Percentiles rank a stretch among this genome's conserved stretches.
phyloP scores from a whole-genome alignment of 2,888 invertebrate species.

The Euclidia mi region DNA sequence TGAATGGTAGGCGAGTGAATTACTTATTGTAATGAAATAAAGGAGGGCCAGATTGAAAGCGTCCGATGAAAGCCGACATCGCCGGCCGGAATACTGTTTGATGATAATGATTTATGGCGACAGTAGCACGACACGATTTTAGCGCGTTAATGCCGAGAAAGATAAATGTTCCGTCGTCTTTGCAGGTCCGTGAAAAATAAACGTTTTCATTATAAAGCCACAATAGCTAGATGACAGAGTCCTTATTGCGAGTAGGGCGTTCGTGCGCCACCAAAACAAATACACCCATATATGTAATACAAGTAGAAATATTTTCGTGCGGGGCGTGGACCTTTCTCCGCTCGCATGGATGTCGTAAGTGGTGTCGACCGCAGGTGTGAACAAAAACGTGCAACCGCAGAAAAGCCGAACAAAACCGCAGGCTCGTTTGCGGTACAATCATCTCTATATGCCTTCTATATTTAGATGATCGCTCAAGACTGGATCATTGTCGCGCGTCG shows the following conservation, averaged over 20 bases:
- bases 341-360: conserved; percentile 65
- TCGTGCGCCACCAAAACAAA: conserved; percentile 45
- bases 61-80: conserved; percentile 85
- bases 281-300: conserved; percentile 38
- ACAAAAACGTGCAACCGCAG: conserved; percentile 80
- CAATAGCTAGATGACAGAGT: conserved; percentile 52
- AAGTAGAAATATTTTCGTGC: conserved; percentile 45
- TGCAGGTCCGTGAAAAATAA: conserved; percentile 72
- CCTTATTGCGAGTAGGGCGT: conserved; percentile 38
- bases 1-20: conserved; percentile 87
- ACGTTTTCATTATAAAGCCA: conserved; percentile 62
- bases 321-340: conserved; percentile 52
- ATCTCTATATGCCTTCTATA: conserved; percentile 80
- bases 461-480: conserved; percentile 74
- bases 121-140: conserved; percentile 84
- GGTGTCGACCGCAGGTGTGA: conserved; percentile 77
- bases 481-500: conserved; percentile 72
- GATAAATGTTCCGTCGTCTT: conserved; percentile 82
- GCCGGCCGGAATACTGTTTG: conserved; percentile 76
- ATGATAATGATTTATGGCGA: conserved; percentile 88
- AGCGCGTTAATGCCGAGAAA: conserved; percentile 82
- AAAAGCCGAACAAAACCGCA: conserved; percentile 72
- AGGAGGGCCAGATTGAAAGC: conserved; percentile 87
- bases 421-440: conserved; percentile 75
- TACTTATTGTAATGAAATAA: conserved; percentile 89